Base-by-base conservation (phyloP, 2,113 vertebrate genomes). In the Microtus richardsoni region DNA sequence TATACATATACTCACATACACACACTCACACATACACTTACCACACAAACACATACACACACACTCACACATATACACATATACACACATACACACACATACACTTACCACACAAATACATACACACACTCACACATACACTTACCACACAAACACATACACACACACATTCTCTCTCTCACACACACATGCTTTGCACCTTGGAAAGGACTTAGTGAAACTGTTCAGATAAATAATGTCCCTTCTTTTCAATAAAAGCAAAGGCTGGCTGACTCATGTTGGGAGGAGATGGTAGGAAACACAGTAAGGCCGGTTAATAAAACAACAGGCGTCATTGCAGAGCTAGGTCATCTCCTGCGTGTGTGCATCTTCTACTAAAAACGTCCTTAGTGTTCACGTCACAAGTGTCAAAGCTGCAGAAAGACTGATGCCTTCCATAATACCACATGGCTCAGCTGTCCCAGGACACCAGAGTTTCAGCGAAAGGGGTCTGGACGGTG, bases 211-310 rank as follows among this genome's bases (percentile, higher is more conserved):
- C 47, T 91, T 68, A 54, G 28, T 68, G 47, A n/a, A 71, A 79
- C 30, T 41, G 4, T 10, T 89, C 14, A 26, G 5, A 88, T 58
- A 91, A 79, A 62, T 6, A 7, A 11, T 3, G 49, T 77, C 73
- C 58, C 22, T 95, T 93, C 68, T 52, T 78, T 91, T 86, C 78
- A 7, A 66, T 52, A 82, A 77, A 96, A 62, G 24, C 3, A 52
- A 85, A 89, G 22, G 16, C 28, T 73, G 11, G n/a, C 64, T 41
- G 54, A 54, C 52, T n/a, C 36, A 41, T 83, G 80, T 96, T 89
- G 30, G 74, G 22, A 71, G 58, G 70, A 19, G 44, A 88, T 52
- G 39, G 26, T 41, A 71, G 28, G 17, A 94, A 74, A 11, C 22
- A 73, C 28, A 82, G 17, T 22, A 70, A 79, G 74, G 39, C 22